A percentile compares a stretch with the other conserved stretches of the same genome.
Conservation (phyloP, 2,888 invertebrate species). For the Nemurella pictetii region DNA sequence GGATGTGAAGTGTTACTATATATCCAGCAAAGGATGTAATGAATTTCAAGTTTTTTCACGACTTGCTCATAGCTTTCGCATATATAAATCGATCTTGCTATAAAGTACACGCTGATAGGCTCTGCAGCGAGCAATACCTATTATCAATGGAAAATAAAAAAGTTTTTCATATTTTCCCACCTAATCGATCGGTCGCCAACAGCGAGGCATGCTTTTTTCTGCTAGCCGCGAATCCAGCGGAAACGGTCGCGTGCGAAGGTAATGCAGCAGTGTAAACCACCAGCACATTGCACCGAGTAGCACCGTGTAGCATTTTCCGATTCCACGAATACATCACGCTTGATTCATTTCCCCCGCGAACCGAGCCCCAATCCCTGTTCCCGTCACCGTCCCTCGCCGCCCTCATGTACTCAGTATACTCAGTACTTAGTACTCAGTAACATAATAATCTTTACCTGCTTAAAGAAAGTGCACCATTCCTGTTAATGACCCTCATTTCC, state of each 20-base stretch:
- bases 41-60: neutral
- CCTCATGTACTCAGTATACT: no score
- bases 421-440: no score
- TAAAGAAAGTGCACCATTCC: neutral
- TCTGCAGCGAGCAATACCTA: neutral
- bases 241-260: neutral
- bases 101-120: neutral
- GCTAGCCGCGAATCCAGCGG: neutral
- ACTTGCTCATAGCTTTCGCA: neutral
- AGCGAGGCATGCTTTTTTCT: neutral
- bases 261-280: neutral
- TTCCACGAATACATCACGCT: neutral
- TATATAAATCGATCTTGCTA: neutral
- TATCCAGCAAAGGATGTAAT: neutral
- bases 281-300: no score
- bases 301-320: no score
- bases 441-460: neutral
- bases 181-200: neutral
- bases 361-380: no score
- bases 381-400: no score
- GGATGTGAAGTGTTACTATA: neutral
- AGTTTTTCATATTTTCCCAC: neutral
- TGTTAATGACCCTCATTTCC: neutral
- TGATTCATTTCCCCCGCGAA: no score
- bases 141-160: neutral